phyloP scores from a whole-genome alignment of 2,113 vertebrate genomes.

The Macrotis lagotis region DNA sequence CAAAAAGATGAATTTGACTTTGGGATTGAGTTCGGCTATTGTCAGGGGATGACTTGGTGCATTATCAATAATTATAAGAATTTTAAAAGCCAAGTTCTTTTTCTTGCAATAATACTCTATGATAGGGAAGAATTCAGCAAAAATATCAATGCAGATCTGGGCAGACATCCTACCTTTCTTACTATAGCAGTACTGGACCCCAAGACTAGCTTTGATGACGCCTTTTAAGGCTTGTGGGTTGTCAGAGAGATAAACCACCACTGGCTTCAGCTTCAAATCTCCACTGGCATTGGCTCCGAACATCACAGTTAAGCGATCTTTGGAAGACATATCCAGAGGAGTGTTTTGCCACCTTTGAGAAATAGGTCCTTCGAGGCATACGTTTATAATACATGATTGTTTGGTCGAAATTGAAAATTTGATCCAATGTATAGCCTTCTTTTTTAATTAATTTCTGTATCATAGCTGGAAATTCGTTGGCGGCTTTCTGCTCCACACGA shows the following conservation, averaged over 20 bases:
- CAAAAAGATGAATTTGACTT: conserved; percentile 16
- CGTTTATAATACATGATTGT: conserved; percentile 6
- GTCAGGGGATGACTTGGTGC: neutral
- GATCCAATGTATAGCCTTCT: neutral
- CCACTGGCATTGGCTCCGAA: neutral
- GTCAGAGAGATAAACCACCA: neutral
- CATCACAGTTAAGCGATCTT: neutral
- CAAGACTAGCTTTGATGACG: neutral
- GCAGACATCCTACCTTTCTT: neutral
- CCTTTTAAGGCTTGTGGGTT: conserved; percentile 7
- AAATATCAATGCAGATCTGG: neutral
- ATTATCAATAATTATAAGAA: conserved; percentile 18
- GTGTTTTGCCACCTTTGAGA: neutral
- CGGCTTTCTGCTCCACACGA: conserved; percentile 15
- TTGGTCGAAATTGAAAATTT: conserved; percentile 45
- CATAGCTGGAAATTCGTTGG: conserved; percentile 30
- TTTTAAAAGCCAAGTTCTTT: conserved; percentile 34
- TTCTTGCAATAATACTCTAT: neutral
- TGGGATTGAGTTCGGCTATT: neutral
- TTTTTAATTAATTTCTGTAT: conserved; percentile 55
- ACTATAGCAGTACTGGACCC: conserved; percentile 16
- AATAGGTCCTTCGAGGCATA: conserved; percentile 15
- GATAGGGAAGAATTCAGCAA: neutral
- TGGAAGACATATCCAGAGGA: neutral
- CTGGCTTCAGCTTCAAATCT: neutral